Percentiles rank a stretch among this genome's conserved stretches.
These are phyloP conservation scores for Bemisia tabaci DNA, from an alignment of 1,140 invertebrate genomes.

Conservation along the genomic window DNA sequence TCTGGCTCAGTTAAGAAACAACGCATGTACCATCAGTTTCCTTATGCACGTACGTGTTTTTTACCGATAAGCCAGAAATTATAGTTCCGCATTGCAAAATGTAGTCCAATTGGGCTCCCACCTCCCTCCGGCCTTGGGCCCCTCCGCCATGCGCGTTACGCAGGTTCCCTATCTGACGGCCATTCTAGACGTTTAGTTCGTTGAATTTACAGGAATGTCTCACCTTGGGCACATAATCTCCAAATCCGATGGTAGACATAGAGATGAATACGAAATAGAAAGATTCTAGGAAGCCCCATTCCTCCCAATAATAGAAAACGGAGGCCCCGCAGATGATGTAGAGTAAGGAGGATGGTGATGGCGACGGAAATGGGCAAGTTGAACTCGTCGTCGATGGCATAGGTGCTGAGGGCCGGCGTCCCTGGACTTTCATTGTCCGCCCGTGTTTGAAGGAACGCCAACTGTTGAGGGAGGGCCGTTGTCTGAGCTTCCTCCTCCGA, in stretches of 20 bases:
- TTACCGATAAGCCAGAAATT: too few species aligned
- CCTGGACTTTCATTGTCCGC: constrained; percentile 31
- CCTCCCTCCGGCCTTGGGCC: too few species aligned
- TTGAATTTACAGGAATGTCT: constrained; percentile 4
- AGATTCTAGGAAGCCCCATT: constrained; percentile 71
- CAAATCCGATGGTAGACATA: constrained; percentile 83
- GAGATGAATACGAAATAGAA: constrained; percentile 94
- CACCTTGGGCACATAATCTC: constrained; percentile 71
- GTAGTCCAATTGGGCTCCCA: too few species aligned
- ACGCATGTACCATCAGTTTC: too few species aligned
- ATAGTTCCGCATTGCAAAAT: too few species aligned
- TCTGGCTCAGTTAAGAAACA: too few species aligned
- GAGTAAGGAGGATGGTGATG: constrained; percentile 56
- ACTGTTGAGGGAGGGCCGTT: constrained; percentile 35
- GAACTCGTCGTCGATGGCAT: constrained; percentile 79
- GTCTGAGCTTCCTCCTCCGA: too few species aligned
- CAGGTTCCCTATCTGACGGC: too few species aligned
- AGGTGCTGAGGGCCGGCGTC: constrained; percentile 54
- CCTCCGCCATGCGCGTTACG: too few species aligned
- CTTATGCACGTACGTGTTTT: too few species aligned
- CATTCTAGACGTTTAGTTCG: too few species aligned
- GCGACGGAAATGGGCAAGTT: constrained; percentile 80
- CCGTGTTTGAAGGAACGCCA: constrained; percentile 18
- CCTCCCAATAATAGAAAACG: constrained; percentile 61
- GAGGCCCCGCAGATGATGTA: constrained; percentile 76